A percentile compares a stretch with the other conserved stretches of the same genome.
Evolutionary conservation across 1,140 invertebrate genomes (phyloP).

Genomic region (Drosophila parabipectinata): DNA sequence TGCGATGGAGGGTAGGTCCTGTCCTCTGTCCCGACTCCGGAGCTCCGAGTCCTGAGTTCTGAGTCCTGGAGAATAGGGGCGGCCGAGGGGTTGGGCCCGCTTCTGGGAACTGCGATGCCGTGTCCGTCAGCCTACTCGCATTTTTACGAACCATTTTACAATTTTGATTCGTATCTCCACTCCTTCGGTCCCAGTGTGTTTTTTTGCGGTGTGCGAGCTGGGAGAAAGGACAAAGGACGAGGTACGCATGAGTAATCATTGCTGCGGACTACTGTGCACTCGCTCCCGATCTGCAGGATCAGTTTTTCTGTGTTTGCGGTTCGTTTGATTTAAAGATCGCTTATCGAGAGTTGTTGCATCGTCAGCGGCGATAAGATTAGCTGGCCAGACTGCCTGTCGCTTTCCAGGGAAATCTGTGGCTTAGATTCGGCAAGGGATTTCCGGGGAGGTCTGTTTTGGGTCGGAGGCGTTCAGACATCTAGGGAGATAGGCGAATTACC

Average conservation of each 20-base stretch:
- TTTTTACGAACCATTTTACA: conserved; percentile 78
- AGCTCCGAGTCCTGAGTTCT: too few species aligned
- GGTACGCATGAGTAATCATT: conserved; percentile 62
- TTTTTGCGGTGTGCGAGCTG: conserved; percentile 72
- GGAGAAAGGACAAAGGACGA: conserved; percentile 57
- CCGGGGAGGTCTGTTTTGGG: conserved; percentile 44
- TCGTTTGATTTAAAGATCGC: conserved; percentile 64
- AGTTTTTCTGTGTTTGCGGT: conserved; percentile 43
- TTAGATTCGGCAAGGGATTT: conserved; percentile 16
- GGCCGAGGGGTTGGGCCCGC: conserved; percentile 18
- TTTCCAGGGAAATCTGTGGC: conserved; percentile 49
- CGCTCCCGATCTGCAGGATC: conserved; percentile 14
- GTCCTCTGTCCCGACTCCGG: neutral
- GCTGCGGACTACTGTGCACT: conserved; percentile 63
- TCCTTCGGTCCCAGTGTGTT: conserved; percentile 8
- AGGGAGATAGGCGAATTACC: conserved; percentile 27
- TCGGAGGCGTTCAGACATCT: conserved; percentile 45
- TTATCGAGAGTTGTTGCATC: conserved; percentile 54
- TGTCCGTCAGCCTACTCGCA: conserved; percentile 25
- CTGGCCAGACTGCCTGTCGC: conserved; percentile 65
- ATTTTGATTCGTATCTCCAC: conserved; percentile 74
- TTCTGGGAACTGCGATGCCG: conserved; percentile 41
- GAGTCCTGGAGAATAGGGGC: conserved; percentile 11
- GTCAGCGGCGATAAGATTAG: conserved; percentile 58
- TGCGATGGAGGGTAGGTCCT: conserved; percentile 47